These are phyloP conservation scores for Phymanthus crucifer DNA, from an alignment of 92 coral and sea anemone genomes.

Conservation along the genomic window DNA sequence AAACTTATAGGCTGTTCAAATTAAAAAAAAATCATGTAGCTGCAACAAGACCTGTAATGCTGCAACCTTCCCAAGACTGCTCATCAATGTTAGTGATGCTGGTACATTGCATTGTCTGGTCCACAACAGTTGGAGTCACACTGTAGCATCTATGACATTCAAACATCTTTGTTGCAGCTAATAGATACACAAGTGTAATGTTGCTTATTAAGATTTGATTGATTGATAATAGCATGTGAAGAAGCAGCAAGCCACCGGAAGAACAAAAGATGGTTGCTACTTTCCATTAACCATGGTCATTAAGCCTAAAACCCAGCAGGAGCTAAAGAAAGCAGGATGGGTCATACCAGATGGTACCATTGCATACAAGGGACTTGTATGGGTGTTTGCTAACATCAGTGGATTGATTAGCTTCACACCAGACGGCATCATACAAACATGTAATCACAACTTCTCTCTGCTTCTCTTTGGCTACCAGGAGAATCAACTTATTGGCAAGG, in stretches of 20 bases:
- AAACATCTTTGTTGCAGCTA: background rate
- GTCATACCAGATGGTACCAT: constrained; percentile 41
- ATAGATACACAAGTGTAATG: background rate
- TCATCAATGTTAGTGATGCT: too few relatives aligned
- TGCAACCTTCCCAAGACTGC: too few relatives aligned
- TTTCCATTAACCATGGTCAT: constrained; percentile 87
- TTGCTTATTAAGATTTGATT: background rate
- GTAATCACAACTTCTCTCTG: constrained; percentile 87
- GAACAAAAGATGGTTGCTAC: constrained; percentile 89
- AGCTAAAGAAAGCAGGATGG: constrained; percentile 49
- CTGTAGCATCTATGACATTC: too few relatives aligned
- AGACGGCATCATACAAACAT: constrained; percentile 79
- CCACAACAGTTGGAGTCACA: too few relatives aligned
- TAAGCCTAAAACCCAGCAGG: constrained; percentile 63
- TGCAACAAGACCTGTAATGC: too few relatives aligned
- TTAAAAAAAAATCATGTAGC: too few relatives aligned
- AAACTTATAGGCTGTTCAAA: too few relatives aligned
- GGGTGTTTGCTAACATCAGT: constrained; percentile 95
- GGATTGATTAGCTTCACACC: constrained; percentile 84
- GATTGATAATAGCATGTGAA: constrained; percentile 36
- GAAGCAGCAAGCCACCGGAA: constrained; percentile 91
- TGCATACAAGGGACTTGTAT: constrained; percentile 72
- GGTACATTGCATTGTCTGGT: too few relatives aligned
- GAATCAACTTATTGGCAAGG: constrained; percentile 87
- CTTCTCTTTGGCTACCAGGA: constrained; percentile 90